These are phyloP conservation scores for Eidolon helvum DNA, from an alignment of 2,113 vertebrate species.

Conservation along the genomic window DNA sequence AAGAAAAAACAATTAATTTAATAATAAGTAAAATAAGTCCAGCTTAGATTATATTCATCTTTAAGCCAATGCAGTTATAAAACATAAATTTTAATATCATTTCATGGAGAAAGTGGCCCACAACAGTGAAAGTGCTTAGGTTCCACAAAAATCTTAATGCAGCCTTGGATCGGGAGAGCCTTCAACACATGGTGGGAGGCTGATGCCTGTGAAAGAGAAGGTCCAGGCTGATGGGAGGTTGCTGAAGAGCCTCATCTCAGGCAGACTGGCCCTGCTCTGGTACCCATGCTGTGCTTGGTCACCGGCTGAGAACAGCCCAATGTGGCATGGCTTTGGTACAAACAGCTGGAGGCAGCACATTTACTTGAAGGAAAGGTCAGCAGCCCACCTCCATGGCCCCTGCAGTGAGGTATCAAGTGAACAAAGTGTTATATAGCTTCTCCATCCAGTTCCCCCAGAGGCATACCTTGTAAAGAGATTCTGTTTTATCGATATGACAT, in stretches of 20 bases:
- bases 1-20: not conserved
- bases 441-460: rapidly evolving
- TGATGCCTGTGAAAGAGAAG: not conserved
- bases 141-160: not conserved
- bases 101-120: not conserved
- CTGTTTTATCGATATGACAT: not conserved
- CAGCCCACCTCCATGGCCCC: not conserved
- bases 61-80: not conserved
- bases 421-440: not conserved
- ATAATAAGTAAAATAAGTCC: not conserved
- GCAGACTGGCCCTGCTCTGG: not conserved
- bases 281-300: not conserved
- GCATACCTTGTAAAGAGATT: not conserved
- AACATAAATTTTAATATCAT: not conserved
- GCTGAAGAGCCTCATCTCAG: too few relatives aligned
- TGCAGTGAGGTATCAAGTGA: not conserved
- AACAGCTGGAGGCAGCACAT: not conserved
- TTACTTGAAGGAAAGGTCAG: not conserved
- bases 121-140: not conserved
- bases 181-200: not conserved
- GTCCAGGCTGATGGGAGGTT: not conserved
- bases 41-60: not conserved
- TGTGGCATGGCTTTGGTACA: not conserved
- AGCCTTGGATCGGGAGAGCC: too few relatives aligned
- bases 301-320: not conserved